Conservation (phyloP, 2,797 vertebrate genomes). For the Microctenopoma lineatum region DNA sequence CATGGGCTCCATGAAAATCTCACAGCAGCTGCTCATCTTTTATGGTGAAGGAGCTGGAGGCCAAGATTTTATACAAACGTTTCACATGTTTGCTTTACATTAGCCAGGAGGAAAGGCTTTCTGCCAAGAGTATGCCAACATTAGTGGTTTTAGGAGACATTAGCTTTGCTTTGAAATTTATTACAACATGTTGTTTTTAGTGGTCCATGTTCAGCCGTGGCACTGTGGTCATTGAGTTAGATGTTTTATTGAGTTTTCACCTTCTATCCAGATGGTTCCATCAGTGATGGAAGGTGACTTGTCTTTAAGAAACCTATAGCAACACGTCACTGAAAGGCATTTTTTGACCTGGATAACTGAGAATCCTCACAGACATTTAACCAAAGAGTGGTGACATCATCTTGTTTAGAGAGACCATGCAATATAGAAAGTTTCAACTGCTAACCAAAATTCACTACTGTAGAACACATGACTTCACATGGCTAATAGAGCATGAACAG, state of each 20-base stretch:
- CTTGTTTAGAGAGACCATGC: no score
- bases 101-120: conserved; percentile 10
- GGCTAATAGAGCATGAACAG: not conserved
- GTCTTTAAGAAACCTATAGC: no score
- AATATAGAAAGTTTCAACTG: not conserved
- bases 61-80: conserved; percentile 42
- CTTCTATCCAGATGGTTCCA: no score
- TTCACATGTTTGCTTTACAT: conserved; percentile 4
- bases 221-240: not conserved
- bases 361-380: no score
- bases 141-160: conserved; percentile 21
- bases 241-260: no score
- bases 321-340: no score
- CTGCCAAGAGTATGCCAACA: conserved; percentile 26
- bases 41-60: conserved; percentile 30
- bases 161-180: conserved; percentile 15
- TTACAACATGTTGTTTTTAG: not conserved
- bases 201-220: not conserved
- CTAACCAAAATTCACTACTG: not conserved
- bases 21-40: conserved; percentile 48
- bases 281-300: no score
- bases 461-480: no score
- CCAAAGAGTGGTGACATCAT: no score
- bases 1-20: conserved; percentile 40
- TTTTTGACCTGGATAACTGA: no score